These are phyloP conservation scores for Alauda arvensis DNA, from an alignment of 2,797 vertebrate species.

Conservation along the genomic window DNA sequence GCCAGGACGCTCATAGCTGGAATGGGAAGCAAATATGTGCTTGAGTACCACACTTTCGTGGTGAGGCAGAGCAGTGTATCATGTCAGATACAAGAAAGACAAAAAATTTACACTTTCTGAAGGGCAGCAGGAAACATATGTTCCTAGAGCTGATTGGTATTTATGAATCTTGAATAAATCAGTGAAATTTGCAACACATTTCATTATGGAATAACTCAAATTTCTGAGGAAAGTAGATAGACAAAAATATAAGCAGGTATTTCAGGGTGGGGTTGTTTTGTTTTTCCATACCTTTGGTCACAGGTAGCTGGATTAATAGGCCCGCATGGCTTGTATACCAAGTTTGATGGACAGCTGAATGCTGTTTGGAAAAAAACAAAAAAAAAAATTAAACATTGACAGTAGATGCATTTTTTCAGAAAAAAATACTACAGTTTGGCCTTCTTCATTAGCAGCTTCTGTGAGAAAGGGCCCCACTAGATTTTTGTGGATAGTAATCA, in stretches of 20 bases:
- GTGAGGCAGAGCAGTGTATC: neutral
- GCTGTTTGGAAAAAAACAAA: slow-evolving; percentile 35
- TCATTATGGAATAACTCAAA: neutral
- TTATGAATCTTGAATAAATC: neutral
- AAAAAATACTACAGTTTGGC: neutral
- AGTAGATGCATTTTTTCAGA: neutral
- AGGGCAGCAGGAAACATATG: neutral
- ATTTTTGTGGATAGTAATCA: neutral
- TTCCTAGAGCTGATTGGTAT: neutral
- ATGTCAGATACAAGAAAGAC: neutral
- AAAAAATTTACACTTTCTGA: neutral
- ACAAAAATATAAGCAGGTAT: neutral
- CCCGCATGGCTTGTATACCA: slow-evolving; percentile 69
- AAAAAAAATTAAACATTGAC: neutral
- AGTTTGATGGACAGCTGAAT: slow-evolving; percentile 58
- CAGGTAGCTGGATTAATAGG: slow-evolving; percentile 58
- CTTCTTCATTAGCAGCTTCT: neutral
- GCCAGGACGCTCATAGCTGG: slow-evolving; percentile 24
- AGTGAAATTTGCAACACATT: neutral
- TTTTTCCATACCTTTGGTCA: slow-evolving; percentile 56
- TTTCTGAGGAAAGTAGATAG: neutral
- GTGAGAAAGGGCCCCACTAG: neutral
- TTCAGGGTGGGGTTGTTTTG: neutral
- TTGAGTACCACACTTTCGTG: neutral
- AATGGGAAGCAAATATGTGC: neutral